A percentile compares a stretch with the other conserved stretches of the same genome.
These are phyloP conservation scores for Chloroceryle inda DNA, from an alignment of 2,797 vertebrate genomes.

Conservation along the genomic window DNA sequence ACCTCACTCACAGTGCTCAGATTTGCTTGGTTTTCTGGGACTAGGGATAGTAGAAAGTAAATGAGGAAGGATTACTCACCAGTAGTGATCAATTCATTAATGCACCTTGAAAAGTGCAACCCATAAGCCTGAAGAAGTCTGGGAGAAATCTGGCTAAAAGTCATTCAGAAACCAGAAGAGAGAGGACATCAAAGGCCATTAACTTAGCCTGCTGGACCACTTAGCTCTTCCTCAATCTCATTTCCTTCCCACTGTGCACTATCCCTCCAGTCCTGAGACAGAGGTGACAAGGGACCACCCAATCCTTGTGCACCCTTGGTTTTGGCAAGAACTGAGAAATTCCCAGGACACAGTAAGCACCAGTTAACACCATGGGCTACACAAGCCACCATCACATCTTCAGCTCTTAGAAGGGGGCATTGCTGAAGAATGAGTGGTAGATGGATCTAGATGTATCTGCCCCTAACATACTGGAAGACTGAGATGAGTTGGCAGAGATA, in stretches of 20 bases:
- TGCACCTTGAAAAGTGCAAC: background rate
- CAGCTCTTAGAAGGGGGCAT: background rate
- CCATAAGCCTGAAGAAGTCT: background rate
- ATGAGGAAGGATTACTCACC: background rate
- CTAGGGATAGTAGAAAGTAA: background rate
- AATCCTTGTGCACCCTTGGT: rapidly evolving
- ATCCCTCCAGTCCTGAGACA: background rate
- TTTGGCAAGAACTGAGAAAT: background rate
- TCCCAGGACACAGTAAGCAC: rapidly evolving
- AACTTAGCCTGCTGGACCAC: background rate
- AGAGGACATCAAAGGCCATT: background rate
- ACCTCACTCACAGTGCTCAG: background rate
- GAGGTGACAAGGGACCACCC: background rate
- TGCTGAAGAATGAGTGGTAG: background rate
- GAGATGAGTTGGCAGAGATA: background rate
- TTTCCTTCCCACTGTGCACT: background rate
- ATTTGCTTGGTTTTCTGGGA: background rate
- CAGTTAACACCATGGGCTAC: background rate
- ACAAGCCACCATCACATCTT: background rate
- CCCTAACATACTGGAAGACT: background rate
- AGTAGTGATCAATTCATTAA: background rate
- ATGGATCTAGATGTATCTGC: rapidly evolving
- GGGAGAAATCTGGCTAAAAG: background rate
- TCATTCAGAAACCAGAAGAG: background rate
- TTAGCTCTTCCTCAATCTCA: background rate